Percentiles rank a stretch among this genome's conserved stretches.
These are phyloP conservation scores for Bombus fervidus DNA, from an alignment of 1,140 invertebrate species.

Conservation along the genomic window DNA sequence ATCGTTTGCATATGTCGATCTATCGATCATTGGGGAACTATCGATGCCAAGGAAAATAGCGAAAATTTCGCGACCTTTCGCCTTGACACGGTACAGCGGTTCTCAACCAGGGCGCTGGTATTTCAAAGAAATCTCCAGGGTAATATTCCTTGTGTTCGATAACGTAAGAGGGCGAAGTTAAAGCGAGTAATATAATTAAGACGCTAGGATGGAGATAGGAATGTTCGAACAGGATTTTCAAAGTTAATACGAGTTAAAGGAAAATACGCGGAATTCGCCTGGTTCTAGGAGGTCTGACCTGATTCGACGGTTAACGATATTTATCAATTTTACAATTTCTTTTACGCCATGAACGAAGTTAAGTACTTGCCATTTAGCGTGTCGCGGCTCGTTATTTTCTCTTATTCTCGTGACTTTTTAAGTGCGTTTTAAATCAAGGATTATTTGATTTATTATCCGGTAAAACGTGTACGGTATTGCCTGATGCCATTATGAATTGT, in stretches of 20 bases:
- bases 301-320: constrained; percentile 4
- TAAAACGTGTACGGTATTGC: neutral
- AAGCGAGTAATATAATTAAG: no score
- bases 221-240: neutral
- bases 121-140: neutral
- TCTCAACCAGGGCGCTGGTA: neutral
- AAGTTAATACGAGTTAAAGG: neutral
- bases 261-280: neutral
- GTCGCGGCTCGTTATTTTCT: neutral
- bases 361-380: neutral
- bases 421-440: neutral
- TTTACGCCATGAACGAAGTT: neutral
- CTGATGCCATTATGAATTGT: neutral
- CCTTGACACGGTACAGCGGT: neutral
- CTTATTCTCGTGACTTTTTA: neutral
- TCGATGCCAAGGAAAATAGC: neutral
- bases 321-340: constrained; percentile 22
- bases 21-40: neutral
- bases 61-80: neutral
- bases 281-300: neutral
- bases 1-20: no score
- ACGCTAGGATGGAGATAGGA: neutral
- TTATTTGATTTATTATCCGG: neutral
- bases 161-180: neutral
- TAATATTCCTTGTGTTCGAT: neutral